Evolutionary conservation across 2,888 invertebrate genomes (phyloP).

Genomic region (Andrena haemorrhoa): DNA sequence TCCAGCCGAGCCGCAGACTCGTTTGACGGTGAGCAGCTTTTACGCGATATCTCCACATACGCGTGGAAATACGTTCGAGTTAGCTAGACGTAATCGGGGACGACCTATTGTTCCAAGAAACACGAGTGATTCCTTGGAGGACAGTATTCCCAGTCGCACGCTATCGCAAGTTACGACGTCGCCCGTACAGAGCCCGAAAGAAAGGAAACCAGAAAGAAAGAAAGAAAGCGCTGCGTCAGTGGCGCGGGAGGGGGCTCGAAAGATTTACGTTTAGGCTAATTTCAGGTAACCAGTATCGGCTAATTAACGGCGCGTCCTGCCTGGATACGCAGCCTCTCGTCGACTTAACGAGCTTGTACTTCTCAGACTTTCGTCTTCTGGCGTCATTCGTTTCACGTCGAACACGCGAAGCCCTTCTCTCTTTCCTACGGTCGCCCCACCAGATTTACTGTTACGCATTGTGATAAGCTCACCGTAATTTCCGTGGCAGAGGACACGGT

Average conservation of each 20-base stretch:
- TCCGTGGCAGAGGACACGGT: slow-evolving; percentile 14
- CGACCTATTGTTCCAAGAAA: slow-evolving; percentile 64
- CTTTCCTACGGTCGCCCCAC: neutral
- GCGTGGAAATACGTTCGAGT: slow-evolving; percentile 26
- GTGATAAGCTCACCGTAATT: slow-evolving; percentile 47
- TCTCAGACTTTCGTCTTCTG: neutral
- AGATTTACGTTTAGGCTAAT: slow-evolving; percentile 65
- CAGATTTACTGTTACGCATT: slow-evolving; percentile 59
- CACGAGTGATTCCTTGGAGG: slow-evolving; percentile 55
- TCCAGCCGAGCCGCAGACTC: slow-evolving; percentile 13
- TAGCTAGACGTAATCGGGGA: slow-evolving; percentile 54
- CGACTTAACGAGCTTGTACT: slow-evolving; percentile 46
- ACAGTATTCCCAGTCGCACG: slow-evolving; percentile 60
- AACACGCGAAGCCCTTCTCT: slow-evolving; percentile 7
- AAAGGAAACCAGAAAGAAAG: slow-evolving; percentile 22
- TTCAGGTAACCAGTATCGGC: slow-evolving; percentile 55
- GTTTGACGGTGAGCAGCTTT: slow-evolving; percentile 22
- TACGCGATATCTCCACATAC: slow-evolving; percentile 25
- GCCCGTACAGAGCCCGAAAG: neutral
- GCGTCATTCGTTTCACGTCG: slow-evolving; percentile 7
- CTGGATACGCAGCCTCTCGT: slow-evolving; percentile 1
- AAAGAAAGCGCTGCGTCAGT: slow-evolving; percentile 1
- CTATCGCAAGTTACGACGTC: slow-evolving; percentile 41
- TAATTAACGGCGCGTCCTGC: slow-evolving; percentile 55
- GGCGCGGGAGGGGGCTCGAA: slow-evolving; percentile 1